Conservation (phyloP, 37 sponge, comb jelly and placozoan species). For the Halichondria panicea region DNA sequence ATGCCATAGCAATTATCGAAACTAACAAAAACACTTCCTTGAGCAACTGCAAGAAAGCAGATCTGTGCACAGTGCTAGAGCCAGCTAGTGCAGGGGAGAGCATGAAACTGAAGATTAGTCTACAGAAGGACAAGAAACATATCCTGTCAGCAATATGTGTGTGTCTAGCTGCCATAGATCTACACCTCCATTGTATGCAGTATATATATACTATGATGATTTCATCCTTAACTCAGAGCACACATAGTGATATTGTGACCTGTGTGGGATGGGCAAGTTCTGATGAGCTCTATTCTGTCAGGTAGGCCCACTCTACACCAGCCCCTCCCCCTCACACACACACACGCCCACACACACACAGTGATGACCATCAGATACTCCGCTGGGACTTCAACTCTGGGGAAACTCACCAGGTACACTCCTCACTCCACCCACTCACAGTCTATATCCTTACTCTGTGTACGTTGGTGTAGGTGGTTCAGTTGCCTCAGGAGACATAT, state of each 20-base stretch:
- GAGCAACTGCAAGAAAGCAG: too few species aligned
- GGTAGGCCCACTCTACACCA: constrained; percentile 44
- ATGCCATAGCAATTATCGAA: too few species aligned
- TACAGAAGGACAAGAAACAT: constrained; percentile 60
- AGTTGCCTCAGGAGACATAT: constrained; percentile 70
- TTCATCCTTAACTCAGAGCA: constrained; percentile 34
- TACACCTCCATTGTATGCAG: not conserved
- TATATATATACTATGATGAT: not conserved
- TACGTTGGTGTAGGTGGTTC: constrained; percentile 34
- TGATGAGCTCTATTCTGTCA: constrained; percentile 79
- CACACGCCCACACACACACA: constrained; percentile 13
- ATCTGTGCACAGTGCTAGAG: too few species aligned
- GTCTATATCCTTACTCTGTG: not conserved
- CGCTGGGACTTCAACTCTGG: constrained; percentile 68
- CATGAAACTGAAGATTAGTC: constrained; percentile 64
- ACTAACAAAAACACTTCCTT: too few species aligned
- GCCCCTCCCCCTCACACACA: not conserved
- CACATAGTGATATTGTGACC: constrained; percentile 83
- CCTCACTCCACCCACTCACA: not conserved
- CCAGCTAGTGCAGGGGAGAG: too few species aligned
- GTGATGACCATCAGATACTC: constrained; percentile 83
- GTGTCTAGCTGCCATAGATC: not conserved
- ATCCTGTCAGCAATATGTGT: too few species aligned
- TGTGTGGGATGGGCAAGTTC: constrained; percentile 86
- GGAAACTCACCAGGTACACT: constrained; percentile 62